Base-by-base conservation (phyloP, 1,140 invertebrate genomes). In the Drosophila seguyi region DNA sequence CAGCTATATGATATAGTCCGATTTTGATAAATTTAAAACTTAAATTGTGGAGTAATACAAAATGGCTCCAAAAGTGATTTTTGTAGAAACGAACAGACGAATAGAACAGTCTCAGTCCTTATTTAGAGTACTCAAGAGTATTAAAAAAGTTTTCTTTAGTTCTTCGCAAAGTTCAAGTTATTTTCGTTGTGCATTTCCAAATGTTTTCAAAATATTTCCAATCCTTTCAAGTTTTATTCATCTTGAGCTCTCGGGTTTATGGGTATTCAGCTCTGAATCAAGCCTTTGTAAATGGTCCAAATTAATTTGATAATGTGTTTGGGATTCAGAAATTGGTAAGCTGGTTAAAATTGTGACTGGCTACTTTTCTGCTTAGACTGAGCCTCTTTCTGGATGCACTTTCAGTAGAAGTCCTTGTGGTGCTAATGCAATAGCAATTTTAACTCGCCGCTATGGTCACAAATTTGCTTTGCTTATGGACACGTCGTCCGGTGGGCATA, bases 281-380 rank as follows among this genome's bases (percentile, higher is more conserved):
- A 27, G 18, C 36, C 55, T 58, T 58, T 38, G 18, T 22, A 20
- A 48, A 13, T 16, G 18, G 7, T 13, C 14, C 18, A 34, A 47
- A 55, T 78, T 82, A 63, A 61, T 78, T 78, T 65, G 34, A 45
- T 78, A 77, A 81, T 81, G 58, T 60, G 20, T 62, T 75, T 71
- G n/a, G n/a, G 4, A 18, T n/a, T 31, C 29, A n/a, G 3, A 5
- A 25, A 25, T 47, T 47, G 14, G 6, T 47, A 22, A 22, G 44
- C 22, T 25, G 25, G 25, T 25, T 25, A 4, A 25, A 4, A 25
- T 25, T 25, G 25, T n/a, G 25, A 4, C 25, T 25, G 25, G 25
- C 4, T 4, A 25, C 25, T 25, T 2, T 4, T 25, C 25, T 25
- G 25, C 25, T 25, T 25, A 25, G 25, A 25, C 25, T 25, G 25